A percentile compares a stretch with the other conserved stretches of the same genome.
Conservation (phyloP, 2,888 invertebrate genomes). For the Sarcophaga carnaria region DNA sequence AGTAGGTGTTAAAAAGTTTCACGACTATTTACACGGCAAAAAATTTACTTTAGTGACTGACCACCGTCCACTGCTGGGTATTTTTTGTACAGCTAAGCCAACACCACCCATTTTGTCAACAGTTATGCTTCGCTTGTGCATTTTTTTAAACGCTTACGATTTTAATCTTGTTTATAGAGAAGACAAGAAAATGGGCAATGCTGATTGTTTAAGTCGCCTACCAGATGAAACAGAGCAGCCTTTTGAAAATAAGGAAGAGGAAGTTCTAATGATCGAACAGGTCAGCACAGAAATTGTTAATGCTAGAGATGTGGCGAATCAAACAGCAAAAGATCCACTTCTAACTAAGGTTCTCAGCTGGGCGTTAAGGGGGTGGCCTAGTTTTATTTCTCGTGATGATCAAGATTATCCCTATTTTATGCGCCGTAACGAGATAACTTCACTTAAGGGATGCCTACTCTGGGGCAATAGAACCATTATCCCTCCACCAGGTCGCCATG, state of each 20-base stretch:
- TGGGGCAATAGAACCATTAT: conserved; percentile 63
- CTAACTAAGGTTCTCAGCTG: conserved; percentile 59
- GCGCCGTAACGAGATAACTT: conserved; percentile 14
- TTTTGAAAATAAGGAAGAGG: conserved; percentile 30
- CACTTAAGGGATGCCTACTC: conserved; percentile 59
- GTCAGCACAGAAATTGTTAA: conserved; percentile 23
- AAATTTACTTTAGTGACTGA: too few species aligned
- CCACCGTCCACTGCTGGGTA: too few species aligned
- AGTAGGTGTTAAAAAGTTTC: too few species aligned
- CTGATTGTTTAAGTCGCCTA: conserved; percentile 16
- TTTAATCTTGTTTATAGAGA: too few species aligned
- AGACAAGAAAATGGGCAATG: too few species aligned
- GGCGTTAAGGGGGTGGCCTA: conserved; percentile 66
- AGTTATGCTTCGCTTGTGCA: too few species aligned
- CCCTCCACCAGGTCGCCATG: neutral
- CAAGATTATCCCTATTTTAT: conserved; percentile 37
- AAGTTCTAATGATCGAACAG: conserved; percentile 55
- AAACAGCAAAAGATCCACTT: conserved; percentile 41
- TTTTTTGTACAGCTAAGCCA: too few species aligned
- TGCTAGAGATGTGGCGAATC: conserved; percentile 35
- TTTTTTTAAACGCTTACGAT: too few species aligned
- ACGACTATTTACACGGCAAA: too few species aligned
- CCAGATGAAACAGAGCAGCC: conserved; percentile 14
- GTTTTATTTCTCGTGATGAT: conserved; percentile 33
- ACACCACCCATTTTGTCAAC: too few species aligned